phyloP scores from a whole-genome alignment of 2,113 vertebrate genomes.

The Otocyon megalotis region DNA sequence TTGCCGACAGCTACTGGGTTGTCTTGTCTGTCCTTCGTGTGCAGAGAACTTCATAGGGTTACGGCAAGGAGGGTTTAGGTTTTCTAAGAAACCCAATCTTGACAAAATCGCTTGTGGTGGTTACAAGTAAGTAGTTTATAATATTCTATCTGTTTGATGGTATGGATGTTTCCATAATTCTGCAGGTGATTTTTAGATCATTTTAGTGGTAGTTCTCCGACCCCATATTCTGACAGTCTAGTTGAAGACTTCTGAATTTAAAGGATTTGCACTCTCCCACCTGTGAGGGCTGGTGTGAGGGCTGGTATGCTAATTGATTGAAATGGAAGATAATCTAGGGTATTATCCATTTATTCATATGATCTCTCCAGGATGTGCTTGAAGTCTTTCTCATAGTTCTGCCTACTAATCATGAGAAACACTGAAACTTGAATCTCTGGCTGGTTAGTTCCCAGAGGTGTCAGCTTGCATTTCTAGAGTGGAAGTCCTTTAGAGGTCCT shows the following conservation, averaged over 20 bases:
- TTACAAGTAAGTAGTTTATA: not conserved
- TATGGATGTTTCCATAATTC: not conserved
- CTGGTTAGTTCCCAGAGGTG: not conserved
- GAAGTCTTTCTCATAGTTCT: not conserved
- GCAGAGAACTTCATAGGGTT: not conserved
- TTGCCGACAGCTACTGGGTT: not conserved
- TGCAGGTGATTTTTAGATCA: not conserved
- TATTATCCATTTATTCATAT: not conserved
- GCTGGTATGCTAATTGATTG: not conserved
- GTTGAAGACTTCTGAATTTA: not conserved
- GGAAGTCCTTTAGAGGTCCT: not conserved
- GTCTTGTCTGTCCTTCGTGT: not conserved
- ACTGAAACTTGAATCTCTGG: not conserved
- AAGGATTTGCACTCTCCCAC: not conserved
- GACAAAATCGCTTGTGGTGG: not conserved
- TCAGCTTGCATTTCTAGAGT: accelerated
- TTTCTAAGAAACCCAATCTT: not conserved
- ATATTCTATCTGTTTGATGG: not conserved
- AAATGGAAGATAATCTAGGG: not conserved
- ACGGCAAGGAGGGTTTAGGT: not conserved
- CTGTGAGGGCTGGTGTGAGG: not conserved
- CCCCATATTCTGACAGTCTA: not conserved
- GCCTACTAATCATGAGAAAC: not conserved
- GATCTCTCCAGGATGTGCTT: not conserved
- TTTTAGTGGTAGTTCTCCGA: not conserved